Percentiles rank a stretch among this genome's conserved stretches.
Conservation (phyloP, 2,797 vertebrate genomes). For the Threskiornis aethiopicus region DNA sequence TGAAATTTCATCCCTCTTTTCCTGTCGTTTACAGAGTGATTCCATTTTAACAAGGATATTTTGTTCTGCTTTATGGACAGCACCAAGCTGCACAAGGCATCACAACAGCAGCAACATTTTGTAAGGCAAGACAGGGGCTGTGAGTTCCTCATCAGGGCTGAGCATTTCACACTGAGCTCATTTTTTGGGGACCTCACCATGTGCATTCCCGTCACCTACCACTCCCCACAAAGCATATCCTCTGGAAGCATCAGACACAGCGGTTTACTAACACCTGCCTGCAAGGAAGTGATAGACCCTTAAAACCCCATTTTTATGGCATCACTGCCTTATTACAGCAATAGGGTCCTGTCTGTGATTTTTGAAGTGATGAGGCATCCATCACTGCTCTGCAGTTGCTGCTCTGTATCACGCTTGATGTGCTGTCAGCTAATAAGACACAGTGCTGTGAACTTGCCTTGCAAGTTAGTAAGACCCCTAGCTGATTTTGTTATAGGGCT, state of each 20-base stretch:
- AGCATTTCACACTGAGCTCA: not conserved
- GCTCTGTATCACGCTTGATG: not conserved
- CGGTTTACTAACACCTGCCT: not conserved
- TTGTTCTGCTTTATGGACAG: not conserved
- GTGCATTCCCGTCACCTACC: not conserved
- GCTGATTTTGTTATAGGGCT: not conserved
- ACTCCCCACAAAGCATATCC: not conserved
- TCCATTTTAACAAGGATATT: not conserved
- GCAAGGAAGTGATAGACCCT: rapidly evolving
- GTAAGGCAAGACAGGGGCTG: not conserved
- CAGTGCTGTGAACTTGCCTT: not conserved
- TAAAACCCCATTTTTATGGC: not conserved
- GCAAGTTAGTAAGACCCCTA: not conserved
- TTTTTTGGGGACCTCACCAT: not conserved
- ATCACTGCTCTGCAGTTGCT: not conserved
- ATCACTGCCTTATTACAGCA: not conserved
- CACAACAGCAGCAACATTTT: not conserved
- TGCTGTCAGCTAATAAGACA: not conserved
- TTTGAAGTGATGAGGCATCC: not conserved
- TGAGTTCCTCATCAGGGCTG: rapidly evolving
- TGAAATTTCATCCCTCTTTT: not conserved
- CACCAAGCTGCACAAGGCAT: not conserved
- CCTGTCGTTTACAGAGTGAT: not conserved
- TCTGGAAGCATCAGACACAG: not conserved
- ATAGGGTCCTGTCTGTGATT: not conserved